Conservation (phyloP, 2,113 vertebrate species). For the Ochotona curzoniae region DNA sequence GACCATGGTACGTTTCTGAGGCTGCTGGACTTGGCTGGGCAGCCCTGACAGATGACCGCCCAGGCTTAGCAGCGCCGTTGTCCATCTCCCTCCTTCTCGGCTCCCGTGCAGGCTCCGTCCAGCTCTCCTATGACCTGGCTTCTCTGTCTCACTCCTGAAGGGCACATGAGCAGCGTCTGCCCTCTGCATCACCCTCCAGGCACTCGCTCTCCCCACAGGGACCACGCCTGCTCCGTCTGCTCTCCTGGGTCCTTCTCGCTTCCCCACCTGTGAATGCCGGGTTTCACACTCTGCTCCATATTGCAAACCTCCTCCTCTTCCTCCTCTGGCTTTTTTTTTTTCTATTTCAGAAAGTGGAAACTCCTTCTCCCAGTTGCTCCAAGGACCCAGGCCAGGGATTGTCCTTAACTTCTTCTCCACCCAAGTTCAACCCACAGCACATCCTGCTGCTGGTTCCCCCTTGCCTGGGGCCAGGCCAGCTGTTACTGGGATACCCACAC, state of each 20-base stretch:
- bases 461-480: accelerated
- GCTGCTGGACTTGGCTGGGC: no score
- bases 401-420: accelerated
- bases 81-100: no score
- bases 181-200: background rate
- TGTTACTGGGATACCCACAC: background rate
- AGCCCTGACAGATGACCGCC: no score
- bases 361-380: background rate
- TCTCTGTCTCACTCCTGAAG: no score
- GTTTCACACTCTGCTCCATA: no score
- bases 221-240: no score
- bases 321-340: background rate
- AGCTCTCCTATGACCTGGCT: no score
- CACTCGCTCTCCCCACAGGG: background rate
- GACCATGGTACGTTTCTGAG: no score
- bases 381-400: background rate
- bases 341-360: background rate
- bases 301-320: no score
- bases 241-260: background rate
- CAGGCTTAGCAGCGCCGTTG: no score
- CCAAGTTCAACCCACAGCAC: background rate
- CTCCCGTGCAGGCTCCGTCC: no score
- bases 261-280: no score
- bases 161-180: background rate
- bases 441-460: background rate